phyloP scores from a whole-genome alignment of 1,140 invertebrate species.

The Antheraea mylitta region DNA sequence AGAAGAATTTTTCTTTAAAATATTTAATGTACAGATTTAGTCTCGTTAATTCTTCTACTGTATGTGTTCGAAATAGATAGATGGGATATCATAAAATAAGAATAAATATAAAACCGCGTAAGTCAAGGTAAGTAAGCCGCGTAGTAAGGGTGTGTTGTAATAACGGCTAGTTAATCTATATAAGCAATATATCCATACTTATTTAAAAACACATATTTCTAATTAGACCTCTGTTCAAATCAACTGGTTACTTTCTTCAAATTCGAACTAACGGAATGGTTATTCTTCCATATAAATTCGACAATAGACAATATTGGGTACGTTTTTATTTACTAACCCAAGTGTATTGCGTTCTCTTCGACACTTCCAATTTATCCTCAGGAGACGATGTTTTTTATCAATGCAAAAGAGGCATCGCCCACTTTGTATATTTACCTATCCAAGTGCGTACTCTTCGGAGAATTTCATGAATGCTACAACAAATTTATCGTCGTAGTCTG shows the following conservation, averaged over 20 bases:
- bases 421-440: not conserved
- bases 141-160: no score
- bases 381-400: slow-evolving; percentile 53
- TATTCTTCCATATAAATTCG: slow-evolving; percentile 11
- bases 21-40: no score
- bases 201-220: no score
- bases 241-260: not conserved
- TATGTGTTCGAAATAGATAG: no score
- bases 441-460: slow-evolving; percentile 15
- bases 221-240: no score
- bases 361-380: slow-evolving; percentile 63
- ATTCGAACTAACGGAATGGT: slow-evolving; percentile 11
- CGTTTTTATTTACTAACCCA: not conserved
- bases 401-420: slow-evolving; percentile 48
- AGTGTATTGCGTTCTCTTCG: slow-evolving; percentile 31
- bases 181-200: no score
- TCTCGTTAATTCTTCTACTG: no score
- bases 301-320: not conserved
- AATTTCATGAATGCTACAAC: slow-evolving; percentile 48
- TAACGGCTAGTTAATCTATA: no score
- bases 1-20: no score
- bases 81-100: no score
- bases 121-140: no score
- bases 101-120: no score
- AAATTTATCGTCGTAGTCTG: slow-evolving; percentile 56